Percentiles rank a stretch among this genome's conserved stretches.
Evolutionary conservation across 2,888 invertebrate genomes (phyloP).

Genomic region (Diarsia rubi): DNA sequence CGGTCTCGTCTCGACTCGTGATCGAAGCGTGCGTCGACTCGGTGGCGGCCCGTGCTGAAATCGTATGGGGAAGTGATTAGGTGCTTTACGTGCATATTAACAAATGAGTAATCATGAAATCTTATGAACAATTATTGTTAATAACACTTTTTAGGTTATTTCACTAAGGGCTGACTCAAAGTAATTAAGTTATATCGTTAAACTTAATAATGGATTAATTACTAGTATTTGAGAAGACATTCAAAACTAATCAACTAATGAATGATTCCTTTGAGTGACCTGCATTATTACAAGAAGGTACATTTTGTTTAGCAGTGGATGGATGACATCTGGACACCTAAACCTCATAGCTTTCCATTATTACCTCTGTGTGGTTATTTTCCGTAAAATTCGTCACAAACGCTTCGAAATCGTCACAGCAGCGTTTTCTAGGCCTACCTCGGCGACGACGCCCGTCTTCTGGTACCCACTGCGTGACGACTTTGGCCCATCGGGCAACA

Average conservation of each 20-base stretch:
- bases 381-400: no score
- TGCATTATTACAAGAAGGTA: neutral
- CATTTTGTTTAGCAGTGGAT: conserved; percentile 40
- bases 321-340: neutral
- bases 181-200: neutral
- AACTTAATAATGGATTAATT: neutral
- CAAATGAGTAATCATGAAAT: neutral
- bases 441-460: no score
- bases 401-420: no score
- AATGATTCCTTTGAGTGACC: conserved; percentile 2
- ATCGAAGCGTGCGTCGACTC: conserved; percentile 53
- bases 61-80: conserved; percentile 22
- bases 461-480: no score
- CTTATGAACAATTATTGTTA: neutral
- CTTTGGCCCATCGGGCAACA: no score
- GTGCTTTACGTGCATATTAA: conserved; percentile 26
- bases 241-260: conserved; percentile 28
- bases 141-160: neutral
- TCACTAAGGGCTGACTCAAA: neutral
- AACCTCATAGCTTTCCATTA: no score
- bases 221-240: conserved; percentile 10
- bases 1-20: conserved; percentile 74
- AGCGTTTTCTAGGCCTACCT: no score
- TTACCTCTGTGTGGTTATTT: no score
- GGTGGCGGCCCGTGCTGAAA: conserved; percentile 67